These are phyloP conservation scores for Drosophila punjabiensis DNA, from an alignment of 1,140 invertebrate genomes.

Conservation along the genomic window DNA sequence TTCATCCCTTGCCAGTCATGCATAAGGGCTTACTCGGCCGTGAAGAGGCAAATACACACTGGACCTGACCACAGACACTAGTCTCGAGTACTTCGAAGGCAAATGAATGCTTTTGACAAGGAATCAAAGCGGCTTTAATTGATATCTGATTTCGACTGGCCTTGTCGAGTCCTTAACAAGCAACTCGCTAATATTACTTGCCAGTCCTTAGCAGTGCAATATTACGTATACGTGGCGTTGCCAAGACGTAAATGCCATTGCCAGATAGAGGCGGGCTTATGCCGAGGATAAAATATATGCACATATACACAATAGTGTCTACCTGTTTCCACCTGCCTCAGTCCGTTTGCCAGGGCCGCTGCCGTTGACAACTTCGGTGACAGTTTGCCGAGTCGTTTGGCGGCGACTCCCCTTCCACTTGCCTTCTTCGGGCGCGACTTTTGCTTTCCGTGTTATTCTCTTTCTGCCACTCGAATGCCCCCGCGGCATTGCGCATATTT, in stretches of 20 bases:
- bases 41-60: constrained; percentile 8
- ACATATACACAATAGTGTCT: constrained; percentile 29
- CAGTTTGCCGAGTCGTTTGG: constrained; percentile 63
- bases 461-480: constrained; percentile 61
- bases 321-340: constrained; percentile 26
- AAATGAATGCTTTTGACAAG: constrained; percentile 7
- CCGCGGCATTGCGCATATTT: constrained; percentile 71
- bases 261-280: constrained; percentile 17
- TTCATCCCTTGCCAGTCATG: constrained; percentile 57
- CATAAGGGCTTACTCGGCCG: constrained; percentile 29
- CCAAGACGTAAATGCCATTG: constrained; percentile 32
- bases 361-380: constrained; percentile 68
- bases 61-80: constrained; percentile 2
- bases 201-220: neutral
- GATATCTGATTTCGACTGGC: neutral
- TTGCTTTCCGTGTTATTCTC: constrained; percentile 47
- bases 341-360: constrained; percentile 9
- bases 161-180: constrained; percentile 8
- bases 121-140: neutral
- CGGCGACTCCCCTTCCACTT: neutral
- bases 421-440: constrained; percentile 13
- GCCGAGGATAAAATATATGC: constrained; percentile 7
- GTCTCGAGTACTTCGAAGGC: neutral
- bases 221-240: constrained; percentile 16
- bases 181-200: constrained; percentile 23